These are phyloP conservation scores for Harmothoe impar DNA, from an alignment of 2,888 invertebrate species.

Conservation along the genomic window DNA sequence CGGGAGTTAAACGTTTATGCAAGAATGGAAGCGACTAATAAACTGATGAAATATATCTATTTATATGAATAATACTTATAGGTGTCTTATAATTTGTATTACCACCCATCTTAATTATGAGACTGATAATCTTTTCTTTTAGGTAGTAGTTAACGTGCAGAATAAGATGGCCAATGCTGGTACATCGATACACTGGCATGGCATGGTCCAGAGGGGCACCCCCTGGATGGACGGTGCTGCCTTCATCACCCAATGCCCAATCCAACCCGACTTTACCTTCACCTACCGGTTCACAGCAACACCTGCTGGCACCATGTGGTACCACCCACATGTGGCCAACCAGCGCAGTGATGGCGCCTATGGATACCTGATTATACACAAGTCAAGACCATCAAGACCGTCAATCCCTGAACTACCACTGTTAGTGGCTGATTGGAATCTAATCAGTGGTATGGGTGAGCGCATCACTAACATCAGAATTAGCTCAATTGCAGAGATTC, in stretches of 20 bases:
- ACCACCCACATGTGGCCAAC: conserved; percentile 73
- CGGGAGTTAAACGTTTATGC: no score
- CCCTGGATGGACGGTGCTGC: conserved; percentile 76
- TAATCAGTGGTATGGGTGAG: neutral
- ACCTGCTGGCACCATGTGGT: conserved; percentile 76
- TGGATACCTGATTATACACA: conserved; percentile 75
- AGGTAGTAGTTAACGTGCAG: neutral
- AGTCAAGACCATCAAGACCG: neutral
- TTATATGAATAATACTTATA: no score
- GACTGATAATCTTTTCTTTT: no score
- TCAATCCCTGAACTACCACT: conserved; percentile 66
- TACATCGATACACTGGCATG: conserved; percentile 78
- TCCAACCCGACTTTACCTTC: conserved; percentile 75
- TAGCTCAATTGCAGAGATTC: conserved; percentile 63
- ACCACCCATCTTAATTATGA: no score
- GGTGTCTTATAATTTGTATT: no score
- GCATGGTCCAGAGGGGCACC: conserved; percentile 73
- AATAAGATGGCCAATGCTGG: conserved; percentile 72
- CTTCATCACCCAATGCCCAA: conserved; percentile 77
- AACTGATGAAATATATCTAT: no score
- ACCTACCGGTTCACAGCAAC: conserved; percentile 74
- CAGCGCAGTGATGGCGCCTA: conserved; percentile 74
- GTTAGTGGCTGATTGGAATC: conserved; percentile 73
- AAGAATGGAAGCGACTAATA: no score
- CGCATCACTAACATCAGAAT: neutral